phyloP scores from a whole-genome alignment of 2,797 vertebrate genomes.

The Labroides dimidiatus region DNA sequence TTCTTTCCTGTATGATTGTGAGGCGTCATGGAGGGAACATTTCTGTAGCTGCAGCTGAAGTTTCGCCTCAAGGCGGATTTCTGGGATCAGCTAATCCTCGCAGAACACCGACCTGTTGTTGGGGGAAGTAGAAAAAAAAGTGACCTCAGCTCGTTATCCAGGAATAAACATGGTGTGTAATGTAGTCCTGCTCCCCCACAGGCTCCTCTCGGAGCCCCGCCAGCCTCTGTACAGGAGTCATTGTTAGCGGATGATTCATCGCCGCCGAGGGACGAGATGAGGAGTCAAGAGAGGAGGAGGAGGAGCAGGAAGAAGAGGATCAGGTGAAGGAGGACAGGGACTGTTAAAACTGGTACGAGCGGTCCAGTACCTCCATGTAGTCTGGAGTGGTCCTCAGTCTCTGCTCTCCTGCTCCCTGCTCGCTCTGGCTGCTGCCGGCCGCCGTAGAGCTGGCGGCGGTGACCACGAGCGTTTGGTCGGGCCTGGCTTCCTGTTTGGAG shows the following conservation, averaged over 20 bases:
- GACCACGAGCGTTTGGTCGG: conserved; percentile 91
- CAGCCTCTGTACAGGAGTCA: conserved; percentile 76
- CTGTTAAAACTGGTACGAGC: conserved; percentile 95
- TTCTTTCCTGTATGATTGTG: conserved; percentile 36
- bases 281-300: conserved; percentile 56
- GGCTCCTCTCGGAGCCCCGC: conserved; percentile 65
- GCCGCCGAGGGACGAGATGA: conserved; percentile 64
- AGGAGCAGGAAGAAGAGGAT: conserved; percentile 32
- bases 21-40: conserved; percentile 44
- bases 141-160: conserved; percentile 76
- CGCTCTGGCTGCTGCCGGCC: conserved; percentile 88
- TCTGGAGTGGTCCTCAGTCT: conserved; percentile 98
- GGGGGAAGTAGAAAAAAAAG: conserved; percentile 68
- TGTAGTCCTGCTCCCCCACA: conserved; percentile 70
- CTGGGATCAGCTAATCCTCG: conserved; percentile 72
- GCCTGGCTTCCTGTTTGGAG: conserved; percentile 90
- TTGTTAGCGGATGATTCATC: conserved; percentile 76
- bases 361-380: conserved; percentile 99
- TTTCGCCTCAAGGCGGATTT: conserved; percentile 70
- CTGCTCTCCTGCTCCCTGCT: conserved; percentile 90
- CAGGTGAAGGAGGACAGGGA: no score
- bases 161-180: conserved; percentile 76
- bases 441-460: conserved; percentile 83
- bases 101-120: conserved; percentile 68
- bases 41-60: conserved; percentile 68